Evolutionary conservation across 2,797 vertebrate species (phyloP), one percentile per base, ranked within the genome.

Genomic region (Arctocebus calabarensis): DNA sequence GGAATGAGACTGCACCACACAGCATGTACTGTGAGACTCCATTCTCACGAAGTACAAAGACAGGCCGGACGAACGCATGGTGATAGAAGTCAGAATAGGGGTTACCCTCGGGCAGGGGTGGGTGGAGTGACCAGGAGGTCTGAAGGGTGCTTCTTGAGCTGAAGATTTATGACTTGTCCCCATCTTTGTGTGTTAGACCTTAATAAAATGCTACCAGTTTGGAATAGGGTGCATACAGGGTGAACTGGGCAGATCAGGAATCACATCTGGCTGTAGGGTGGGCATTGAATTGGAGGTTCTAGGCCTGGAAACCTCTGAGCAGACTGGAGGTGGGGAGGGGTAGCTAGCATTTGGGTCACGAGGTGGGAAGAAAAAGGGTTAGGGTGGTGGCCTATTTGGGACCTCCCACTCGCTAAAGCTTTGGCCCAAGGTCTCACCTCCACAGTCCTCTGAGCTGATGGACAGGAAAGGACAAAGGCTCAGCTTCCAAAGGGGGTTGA

Each of bases 391-490:
- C 40, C 0, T 3, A 25, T 27, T 7, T 4, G 45, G 43, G 74
- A 75, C 22, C 62, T 57, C 66, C 25, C 11, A 2, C 10, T 43
- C 22, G n/a, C 19, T 16, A 22, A 59, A 43, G 62, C 79, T 61
- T 59, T 45, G 73, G 75, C 71, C 87, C 45, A 3, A 29, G 45
- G n/a, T 83, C 78, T 95, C 27, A 16, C 68, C 84, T 96, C 90
- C 32, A 19, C 25, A 66, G 84, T 29, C 29, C 45, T 62, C 64
- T 20, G 25, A 27, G 48, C 32, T 90, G 92, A 92, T 34, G 43
- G 88, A 84, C 78, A 95, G 92, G 73, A 90, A 43, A 48, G 87
- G 75, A 95, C 94, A 96, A 96, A 95, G 79, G 55, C 81, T 61
- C 3, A n/a, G 52, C 11, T 74, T 62, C 83, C 2, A 0, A 11